These are phyloP conservation scores for Conus ventricosus DNA, from an alignment of 1,140 invertebrate species.

Conservation along the genomic window DNA sequence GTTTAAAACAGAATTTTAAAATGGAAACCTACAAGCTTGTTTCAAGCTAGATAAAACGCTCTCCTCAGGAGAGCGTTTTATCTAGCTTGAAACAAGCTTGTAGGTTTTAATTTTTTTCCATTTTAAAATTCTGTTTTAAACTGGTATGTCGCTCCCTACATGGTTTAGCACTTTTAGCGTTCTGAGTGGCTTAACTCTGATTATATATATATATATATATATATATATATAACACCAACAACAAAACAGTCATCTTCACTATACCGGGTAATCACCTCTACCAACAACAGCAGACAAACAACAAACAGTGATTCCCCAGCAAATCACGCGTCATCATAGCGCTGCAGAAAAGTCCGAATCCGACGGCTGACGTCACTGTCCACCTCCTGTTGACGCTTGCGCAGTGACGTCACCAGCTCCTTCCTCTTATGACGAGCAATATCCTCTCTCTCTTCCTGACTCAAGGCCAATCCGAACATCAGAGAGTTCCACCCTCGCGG, in stretches of 20 bases:
- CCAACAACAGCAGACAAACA: neutral
- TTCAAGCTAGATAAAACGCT: too few relatives aligned
- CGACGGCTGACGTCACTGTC: conserved; percentile 24
- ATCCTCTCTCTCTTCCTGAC: neutral
- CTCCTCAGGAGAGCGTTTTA: too few relatives aligned
- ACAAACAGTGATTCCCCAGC: too few relatives aligned
- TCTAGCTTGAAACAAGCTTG: too few relatives aligned
- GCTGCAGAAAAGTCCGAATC: conserved; percentile 5
- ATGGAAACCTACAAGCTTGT: too few relatives aligned
- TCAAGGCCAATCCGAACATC: neutral
- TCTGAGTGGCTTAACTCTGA: too few relatives aligned
- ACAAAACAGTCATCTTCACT: neutral
- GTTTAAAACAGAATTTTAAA: too few relatives aligned
- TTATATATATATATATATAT: too few relatives aligned
- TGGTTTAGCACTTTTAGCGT: too few relatives aligned
- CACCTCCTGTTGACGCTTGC: conserved; percentile 23
- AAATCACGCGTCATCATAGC: neutral
- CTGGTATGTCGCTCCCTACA: too few relatives aligned
- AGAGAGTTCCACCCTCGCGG: neutral
- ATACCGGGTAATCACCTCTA: neutral
- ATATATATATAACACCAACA: neutral
- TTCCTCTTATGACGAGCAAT: conserved; percentile 14
- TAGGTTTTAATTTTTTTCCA: too few relatives aligned
- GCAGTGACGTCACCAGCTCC: conserved; percentile 21
- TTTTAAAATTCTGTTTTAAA: too few relatives aligned